These are phyloP conservation scores for Mormyrus iriodes DNA, from an alignment of 2,113 vertebrate species.

Conservation along the genomic window DNA sequence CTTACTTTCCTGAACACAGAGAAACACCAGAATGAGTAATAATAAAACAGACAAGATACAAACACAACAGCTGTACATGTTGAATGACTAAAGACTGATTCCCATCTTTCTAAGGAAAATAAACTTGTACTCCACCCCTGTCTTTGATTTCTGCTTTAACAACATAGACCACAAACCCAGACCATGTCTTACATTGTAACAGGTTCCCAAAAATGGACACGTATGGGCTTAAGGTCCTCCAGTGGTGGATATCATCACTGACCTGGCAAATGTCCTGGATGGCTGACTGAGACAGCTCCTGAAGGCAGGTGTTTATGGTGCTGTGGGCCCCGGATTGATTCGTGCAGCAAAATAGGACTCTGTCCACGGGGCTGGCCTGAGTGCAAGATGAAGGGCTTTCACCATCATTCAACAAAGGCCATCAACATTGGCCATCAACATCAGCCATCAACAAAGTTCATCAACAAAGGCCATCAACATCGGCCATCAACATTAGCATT, in stretches of 20 bases:
- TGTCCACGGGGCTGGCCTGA: constrained; percentile 39
- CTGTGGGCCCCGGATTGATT: constrained; percentile 19
- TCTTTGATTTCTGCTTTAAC: neutral
- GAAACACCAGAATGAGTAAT: neutral
- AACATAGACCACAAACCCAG: neutral
- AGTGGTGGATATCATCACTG: neutral
- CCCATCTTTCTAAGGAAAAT: neutral
- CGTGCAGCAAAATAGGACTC: constrained; percentile 43
- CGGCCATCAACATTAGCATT: neutral
- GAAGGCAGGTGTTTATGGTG: constrained; percentile 42
- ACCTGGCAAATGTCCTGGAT: constrained; percentile 54
- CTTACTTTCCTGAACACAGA: constrained; percentile 38
- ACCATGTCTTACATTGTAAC: neutral
- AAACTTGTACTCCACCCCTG: neutral
- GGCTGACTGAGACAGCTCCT: constrained; percentile 38
- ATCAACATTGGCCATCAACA: neutral
- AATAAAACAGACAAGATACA: neutral
- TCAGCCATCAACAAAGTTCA: neutral
- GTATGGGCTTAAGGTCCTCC: neutral
- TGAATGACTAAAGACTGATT: neutral
- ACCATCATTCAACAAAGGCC: neutral
- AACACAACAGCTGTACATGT: neutral
- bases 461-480: neutral
- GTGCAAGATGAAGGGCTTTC: neutral
- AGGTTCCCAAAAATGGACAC: neutral